Conservation (phyloP, 2,797 vertebrate species). For the Heterohyrax brucei region DNA sequence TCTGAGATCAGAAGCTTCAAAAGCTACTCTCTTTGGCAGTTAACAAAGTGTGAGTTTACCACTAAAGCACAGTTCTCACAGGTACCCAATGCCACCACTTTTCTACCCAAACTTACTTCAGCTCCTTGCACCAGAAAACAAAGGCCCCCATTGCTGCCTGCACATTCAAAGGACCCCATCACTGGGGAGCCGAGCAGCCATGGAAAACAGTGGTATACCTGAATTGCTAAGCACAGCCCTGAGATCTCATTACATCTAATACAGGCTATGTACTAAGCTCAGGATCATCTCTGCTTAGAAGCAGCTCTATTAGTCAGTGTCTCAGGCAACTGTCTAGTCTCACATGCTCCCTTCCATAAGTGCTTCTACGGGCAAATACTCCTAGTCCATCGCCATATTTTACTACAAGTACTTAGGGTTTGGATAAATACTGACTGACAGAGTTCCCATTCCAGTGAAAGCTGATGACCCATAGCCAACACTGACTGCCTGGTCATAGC, state of each 20-base stretch:
- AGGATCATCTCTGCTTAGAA: slow-evolving; percentile 77
- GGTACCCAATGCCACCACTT: slow-evolving; percentile 23
- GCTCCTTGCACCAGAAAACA: slow-evolving; percentile 69
- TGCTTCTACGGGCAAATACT: slow-evolving; percentile 79
- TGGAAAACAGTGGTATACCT: slow-evolving; percentile 61
- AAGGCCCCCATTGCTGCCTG: slow-evolving; percentile 68
- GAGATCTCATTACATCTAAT: slow-evolving; percentile 59
- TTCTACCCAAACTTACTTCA: slow-evolving; percentile 66
- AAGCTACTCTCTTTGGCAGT: not conserved
- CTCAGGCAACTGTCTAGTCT: slow-evolving; percentile 77
- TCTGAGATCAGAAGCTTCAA: slow-evolving; percentile 18
- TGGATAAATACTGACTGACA: slow-evolving; percentile 88
- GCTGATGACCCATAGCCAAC: slow-evolving; percentile 87
- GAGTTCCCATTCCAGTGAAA: slow-evolving; percentile 81
- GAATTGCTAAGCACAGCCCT: slow-evolving; percentile 79
- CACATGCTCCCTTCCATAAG: slow-evolving; percentile 70
- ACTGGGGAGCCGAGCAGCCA: slow-evolving; percentile 19
- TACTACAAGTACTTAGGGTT: slow-evolving; percentile 85
- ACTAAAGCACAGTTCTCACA: slow-evolving; percentile 46
- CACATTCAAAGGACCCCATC: slow-evolving; percentile 70
- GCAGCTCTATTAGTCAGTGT: slow-evolving; percentile 79
- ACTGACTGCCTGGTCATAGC: slow-evolving; percentile 60
- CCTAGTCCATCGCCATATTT: slow-evolving; percentile 83
- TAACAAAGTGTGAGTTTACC: slow-evolving; percentile 63
- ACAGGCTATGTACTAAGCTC: slow-evolving; percentile 74